Evolutionary conservation across 2,797 vertebrate species (phyloP).

Genomic region (Pseudotriccus pelzelni): DNA sequence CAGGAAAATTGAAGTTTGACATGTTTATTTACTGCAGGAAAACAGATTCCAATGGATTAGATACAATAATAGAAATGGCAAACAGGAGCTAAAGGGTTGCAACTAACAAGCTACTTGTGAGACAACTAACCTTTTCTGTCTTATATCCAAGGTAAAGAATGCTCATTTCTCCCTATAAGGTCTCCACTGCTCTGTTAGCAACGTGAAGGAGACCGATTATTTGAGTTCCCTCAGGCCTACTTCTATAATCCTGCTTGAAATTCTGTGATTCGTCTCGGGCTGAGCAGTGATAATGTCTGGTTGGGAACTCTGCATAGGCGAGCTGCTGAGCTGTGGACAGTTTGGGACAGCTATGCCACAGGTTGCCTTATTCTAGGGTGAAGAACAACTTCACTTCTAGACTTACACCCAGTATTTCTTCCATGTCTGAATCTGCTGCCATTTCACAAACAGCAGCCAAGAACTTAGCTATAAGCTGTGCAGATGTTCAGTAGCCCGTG

Average conservation of each 20-base stretch:
- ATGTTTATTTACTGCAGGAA: not conserved
- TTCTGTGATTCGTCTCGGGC: not conserved
- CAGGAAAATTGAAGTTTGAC: not conserved
- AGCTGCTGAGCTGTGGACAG: not conserved
- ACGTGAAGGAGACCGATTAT: not conserved
- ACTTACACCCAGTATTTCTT: not conserved
- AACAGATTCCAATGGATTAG: not conserved
- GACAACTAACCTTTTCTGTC: not conserved
- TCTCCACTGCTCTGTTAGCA: not conserved
- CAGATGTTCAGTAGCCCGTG: not conserved
- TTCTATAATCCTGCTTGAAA: not conserved
- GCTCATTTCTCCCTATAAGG: not conserved
- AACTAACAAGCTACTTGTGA: not conserved
- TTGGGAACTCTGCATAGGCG: not conserved
- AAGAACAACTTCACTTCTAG: not conserved
- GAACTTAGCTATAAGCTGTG: not conserved
- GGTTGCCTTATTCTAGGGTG: not conserved
- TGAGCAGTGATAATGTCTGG: not conserved
- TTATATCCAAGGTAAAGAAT: not conserved
- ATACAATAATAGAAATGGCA: not conserved
- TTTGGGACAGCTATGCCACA: not conserved
- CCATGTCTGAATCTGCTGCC: not conserved
- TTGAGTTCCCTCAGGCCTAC: not conserved
- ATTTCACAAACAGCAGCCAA: not conserved
- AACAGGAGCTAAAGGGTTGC: not conserved